Conservation (phyloP, 2,888 invertebrate species). For the Thymelicus lineola region DNA sequence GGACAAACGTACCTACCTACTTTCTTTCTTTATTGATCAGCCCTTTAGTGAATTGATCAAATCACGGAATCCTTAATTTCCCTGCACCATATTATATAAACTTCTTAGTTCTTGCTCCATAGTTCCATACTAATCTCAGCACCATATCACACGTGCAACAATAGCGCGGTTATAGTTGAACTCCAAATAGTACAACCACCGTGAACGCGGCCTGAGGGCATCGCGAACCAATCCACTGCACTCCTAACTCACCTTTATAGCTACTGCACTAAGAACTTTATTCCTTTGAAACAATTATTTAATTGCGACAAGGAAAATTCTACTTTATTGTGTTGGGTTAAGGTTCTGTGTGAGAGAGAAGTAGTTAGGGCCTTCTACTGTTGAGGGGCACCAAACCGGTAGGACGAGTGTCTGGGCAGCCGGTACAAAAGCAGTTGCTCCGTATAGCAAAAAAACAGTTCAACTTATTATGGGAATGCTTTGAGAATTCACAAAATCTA, state of each 20-base stretch:
- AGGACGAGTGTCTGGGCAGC: slow-evolving; percentile 69
- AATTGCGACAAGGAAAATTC: not conserved
- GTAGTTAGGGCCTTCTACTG: not conserved
- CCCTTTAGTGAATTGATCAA: too few relatives aligned
- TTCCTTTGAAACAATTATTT: not conserved
- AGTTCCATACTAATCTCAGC: slow-evolving; percentile 12
- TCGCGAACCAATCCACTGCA: not conserved
- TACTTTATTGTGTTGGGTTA: not conserved
- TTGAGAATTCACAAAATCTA: slow-evolving; percentile 45
- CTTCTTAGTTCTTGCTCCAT: too few relatives aligned
- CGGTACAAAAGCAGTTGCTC: slow-evolving; percentile 59
- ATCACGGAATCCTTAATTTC: too few relatives aligned
- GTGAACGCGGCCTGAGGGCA: slow-evolving; percentile 9
- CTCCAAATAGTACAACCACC: slow-evolving; percentile 19
- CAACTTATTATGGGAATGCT: slow-evolving; percentile 55
- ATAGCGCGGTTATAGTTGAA: slow-evolving; percentile 30
- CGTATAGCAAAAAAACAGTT: slow-evolving; percentile 70
- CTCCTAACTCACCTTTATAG: not conserved
- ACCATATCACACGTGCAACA: slow-evolving; percentile 14
- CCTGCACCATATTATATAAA: too few relatives aligned
- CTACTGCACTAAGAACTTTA: not conserved
- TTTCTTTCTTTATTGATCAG: too few relatives aligned
- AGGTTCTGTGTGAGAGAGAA: not conserved
- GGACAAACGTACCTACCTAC: too few relatives aligned
- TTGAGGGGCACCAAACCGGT: slow-evolving; percentile 64